Conservation (phyloP, 2,888 invertebrate genomes). For the Linnaemya vulpina region DNA sequence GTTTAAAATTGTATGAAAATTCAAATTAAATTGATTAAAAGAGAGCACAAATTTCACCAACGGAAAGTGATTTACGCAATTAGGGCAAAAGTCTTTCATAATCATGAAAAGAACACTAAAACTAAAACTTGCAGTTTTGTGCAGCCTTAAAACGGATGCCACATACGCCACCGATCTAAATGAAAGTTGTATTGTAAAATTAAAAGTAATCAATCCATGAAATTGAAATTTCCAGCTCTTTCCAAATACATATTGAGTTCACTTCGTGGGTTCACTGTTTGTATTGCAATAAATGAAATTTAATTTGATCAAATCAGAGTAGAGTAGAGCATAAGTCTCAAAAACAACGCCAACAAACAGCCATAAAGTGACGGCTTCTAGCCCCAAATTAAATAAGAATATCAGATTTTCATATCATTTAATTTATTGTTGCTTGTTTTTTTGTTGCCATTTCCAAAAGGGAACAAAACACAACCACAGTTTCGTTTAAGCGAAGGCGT, state of each 20-base stretch:
- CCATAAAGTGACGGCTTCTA: background rate
- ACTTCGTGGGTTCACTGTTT: background rate
- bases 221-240: background rate
- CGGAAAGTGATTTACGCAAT: no score
- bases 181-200: background rate
- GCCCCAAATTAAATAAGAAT: constrained; percentile 34
- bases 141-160: no score
- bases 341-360: constrained; percentile 17
- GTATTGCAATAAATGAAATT: constrained; percentile 9
- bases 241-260: background rate
- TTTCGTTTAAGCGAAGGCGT: constrained; percentile 38
- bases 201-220: background rate
- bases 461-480: background rate
- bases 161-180: no score
- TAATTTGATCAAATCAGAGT: constrained; percentile 30
- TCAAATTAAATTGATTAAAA: no score
- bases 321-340: background rate
- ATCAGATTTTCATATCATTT: constrained; percentile 39
- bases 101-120: no score
- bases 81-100: no score
- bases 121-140: no score
- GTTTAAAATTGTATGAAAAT: no score
- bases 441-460: background rate
- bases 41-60: no score
- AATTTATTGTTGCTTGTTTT: background rate